Conservation (phyloP, 2,888 invertebrate genomes). For the Villa cingulata region DNA sequence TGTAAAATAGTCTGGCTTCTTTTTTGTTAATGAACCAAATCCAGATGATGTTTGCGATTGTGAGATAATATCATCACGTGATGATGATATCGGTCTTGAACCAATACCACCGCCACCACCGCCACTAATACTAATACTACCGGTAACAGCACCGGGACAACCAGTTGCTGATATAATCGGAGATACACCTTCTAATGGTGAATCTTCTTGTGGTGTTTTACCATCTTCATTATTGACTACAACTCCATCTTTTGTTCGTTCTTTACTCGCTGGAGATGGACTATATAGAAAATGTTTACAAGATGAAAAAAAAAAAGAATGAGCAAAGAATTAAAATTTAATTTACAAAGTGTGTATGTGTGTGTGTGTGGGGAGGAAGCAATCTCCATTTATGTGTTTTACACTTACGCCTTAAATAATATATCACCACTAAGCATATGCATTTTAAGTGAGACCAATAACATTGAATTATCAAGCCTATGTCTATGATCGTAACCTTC, state of each 20-base stretch:
- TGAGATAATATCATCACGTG: slow-evolving; percentile 42
- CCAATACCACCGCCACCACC: slow-evolving; percentile 16
- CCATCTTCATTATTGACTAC: not conserved
- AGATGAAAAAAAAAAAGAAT: no score
- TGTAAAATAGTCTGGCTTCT: slow-evolving; percentile 29
- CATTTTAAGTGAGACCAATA: slow-evolving; percentile 81
- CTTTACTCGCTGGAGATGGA: slow-evolving; percentile 40
- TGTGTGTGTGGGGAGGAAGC: no score
- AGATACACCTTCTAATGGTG: slow-evolving; percentile 21
- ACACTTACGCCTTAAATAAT: slow-evolving; percentile 89
- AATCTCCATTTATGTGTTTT: not conserved
- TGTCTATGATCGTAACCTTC: slow-evolving; percentile 91
- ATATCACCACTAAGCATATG: slow-evolving; percentile 93
- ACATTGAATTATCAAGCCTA: slow-evolving; percentile 92
- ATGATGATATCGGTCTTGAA: slow-evolving; percentile 29
- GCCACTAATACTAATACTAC: slow-evolving; percentile 21
- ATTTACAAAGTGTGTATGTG: not conserved
- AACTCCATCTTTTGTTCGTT: not conserved
- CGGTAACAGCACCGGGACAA: slow-evolving; percentile 14
- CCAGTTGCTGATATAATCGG: slow-evolving; percentile 25
- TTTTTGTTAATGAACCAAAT: slow-evolving; percentile 73
- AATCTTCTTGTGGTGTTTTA: slow-evolving; percentile 26
- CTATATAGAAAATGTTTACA: slow-evolving; percentile 34
- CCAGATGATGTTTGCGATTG: slow-evolving; percentile 68
- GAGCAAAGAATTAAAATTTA: no score